Evolutionary conservation across 64 coral and sea anemone genomes (phyloP), one percentile per base, ranked within the genome.

Genomic region (Montipora capricornis): DNA sequence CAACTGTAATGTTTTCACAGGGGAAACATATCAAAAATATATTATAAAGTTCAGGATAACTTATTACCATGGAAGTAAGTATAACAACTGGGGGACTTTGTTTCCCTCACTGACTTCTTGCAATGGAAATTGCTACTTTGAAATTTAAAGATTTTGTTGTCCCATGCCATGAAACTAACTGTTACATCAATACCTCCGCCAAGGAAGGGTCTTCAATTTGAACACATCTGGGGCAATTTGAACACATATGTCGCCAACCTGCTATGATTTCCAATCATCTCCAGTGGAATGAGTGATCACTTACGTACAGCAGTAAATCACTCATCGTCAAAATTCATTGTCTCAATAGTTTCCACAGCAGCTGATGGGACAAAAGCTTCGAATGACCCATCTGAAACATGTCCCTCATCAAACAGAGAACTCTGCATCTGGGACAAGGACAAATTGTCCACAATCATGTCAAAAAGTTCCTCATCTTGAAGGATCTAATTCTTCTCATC

Each of bases 401-500:
- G 87, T 44, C 37, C 71, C 64, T 68, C 64, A 15, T 68, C 64
- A 68, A 68, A 12, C 64, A 68, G 64, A 68, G 64, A 68, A 68
- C 64, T 68, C 64, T 68, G 64, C 64, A 91, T 59, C 47, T 91
- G 89, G 50, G 89, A 91, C 77, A 91, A n/a, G 53, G 89, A 91
- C 78, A 82, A 82, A 74, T 91, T 91, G 16, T 91, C 89, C 48
- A 91, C 49, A 91, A 91, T 69, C 66, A 91, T 91, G 44, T 91
- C 89, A 91, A 69, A 82, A 26, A 81, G 52, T 80, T 91, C 78
- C 68, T 82, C 78, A 73, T 91, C 89, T 74, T 82, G 79, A 52
- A 91, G 78, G 79, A 91, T 52, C 17, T 91, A 77, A 74, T 91
- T 91, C 89, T 78, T 73, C 17, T 91, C 89, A 91, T 82, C 89